Evolutionary conservation across 2,797 vertebrate species (phyloP).

Genomic region (Aplochiton taeniatus): DNA sequence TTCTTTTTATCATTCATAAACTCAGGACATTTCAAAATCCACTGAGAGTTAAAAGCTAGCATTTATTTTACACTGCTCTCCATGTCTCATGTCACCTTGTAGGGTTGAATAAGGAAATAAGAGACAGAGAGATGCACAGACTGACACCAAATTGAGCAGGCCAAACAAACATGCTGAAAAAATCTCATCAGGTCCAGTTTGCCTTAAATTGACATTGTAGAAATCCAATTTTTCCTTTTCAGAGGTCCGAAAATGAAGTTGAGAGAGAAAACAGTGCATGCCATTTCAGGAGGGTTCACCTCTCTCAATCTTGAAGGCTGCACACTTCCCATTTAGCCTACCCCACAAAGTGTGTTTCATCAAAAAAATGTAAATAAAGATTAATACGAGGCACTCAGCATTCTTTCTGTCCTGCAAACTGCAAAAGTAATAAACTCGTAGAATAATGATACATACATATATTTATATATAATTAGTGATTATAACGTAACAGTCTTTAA

Average conservation of each 20-base stretch:
- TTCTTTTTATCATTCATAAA: slow-evolving; percentile 78
- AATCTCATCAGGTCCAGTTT: slow-evolving; percentile 71
- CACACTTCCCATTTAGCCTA: slow-evolving; percentile 53
- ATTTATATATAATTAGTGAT: slow-evolving; percentile 79
- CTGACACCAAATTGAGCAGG: slow-evolving; percentile 81
- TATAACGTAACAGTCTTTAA: slow-evolving; percentile 83
- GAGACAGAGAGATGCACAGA: slow-evolving; percentile 74
- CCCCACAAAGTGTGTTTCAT: slow-evolving; percentile 52
- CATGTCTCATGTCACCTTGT: slow-evolving; percentile 70
- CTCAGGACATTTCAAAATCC: slow-evolving; percentile 71
- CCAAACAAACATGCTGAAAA: slow-evolving; percentile 82
- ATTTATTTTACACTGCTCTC: slow-evolving; percentile 77
- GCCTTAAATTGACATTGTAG: slow-evolving; percentile 68
- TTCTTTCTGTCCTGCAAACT: slow-evolving; percentile 81
- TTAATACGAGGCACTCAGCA: slow-evolving; percentile 81
- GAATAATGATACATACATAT: slow-evolving; percentile 77
- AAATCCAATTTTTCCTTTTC: slow-evolving; percentile 53
- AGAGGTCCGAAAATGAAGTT: slow-evolving; percentile 51
- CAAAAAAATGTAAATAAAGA: slow-evolving; percentile 49
- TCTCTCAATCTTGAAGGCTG: slow-evolving; percentile 40
- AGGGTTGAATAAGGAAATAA: slow-evolving; percentile 71
- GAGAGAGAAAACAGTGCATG: slow-evolving; percentile 72
- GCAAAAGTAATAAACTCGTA: slow-evolving; percentile 76
- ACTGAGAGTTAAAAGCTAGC: slow-evolving; percentile 79
- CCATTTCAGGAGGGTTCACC: slow-evolving; percentile 63